Base-by-base conservation (phyloP, 2,113 vertebrate species). In the Nesospiza acunhae region DNA sequence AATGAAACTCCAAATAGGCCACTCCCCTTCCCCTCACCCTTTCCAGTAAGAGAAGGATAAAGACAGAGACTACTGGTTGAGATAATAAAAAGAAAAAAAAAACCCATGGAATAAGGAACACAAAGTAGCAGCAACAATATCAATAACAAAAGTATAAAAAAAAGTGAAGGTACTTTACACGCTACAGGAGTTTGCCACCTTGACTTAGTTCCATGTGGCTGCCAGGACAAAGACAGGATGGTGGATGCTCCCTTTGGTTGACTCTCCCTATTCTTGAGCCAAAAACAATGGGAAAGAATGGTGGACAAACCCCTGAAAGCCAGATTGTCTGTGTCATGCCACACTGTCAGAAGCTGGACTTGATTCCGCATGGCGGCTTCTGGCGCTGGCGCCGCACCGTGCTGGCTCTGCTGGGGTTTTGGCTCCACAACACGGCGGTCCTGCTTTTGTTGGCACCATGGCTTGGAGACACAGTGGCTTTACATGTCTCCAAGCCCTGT, bases 381-480 rank as follows among this genome's bases (percentile, higher is more conserved):
- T 0, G 0, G 17, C 11, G 22, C 44, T 37, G 44, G 26, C 0
- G 0, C 26, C 17, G 26, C 26, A 21, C 35, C 1, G 0, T 0
- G 1, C 44, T 35, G 37, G 67, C 8, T 52, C 80, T 20, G 10
- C 73, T 44, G 44, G 37, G 21, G 33, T 31, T 68, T 16, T 37
- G 53, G 14, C 31, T 15, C 44, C 2, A 5, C 22, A 37, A 14
- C 31, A 44, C 0, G 0, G 22, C 1, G 0, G 2, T 50, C 9
- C 35, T 0, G 0, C 52, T 67, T 42, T 35, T 42, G 31, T 27
- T 11, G 26, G 44, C 72, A 35, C 26, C 26, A 3, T 14, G 16
- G 24, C 35, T 13, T 76, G 35, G 52, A 20, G 16, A 35, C 42
- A 42, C 9, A 1, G 11, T 3, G 41, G 15, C 49, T 33, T 39